Base-by-base conservation (phyloP, 2,113 vertebrate genomes). In the Melanotaenia duboulayi region DNA sequence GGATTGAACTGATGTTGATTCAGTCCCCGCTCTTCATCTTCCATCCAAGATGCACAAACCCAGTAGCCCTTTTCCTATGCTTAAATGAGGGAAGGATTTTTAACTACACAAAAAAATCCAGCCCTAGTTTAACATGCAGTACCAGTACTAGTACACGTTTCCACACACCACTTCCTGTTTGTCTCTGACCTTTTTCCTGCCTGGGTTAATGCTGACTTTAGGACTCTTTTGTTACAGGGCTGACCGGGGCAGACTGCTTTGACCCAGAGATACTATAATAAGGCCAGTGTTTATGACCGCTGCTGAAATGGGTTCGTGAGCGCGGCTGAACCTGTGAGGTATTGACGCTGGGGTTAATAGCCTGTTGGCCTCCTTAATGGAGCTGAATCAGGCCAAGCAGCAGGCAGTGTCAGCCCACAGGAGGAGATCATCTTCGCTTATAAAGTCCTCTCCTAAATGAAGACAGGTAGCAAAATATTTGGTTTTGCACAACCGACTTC, bases 321-420 rank as follows among this genome's bases (percentile, higher is more conserved):
- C 60, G 48, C n/a, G 49, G 78, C 87, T 87, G 84, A 88, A 89
- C 87, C 83, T 76, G 82, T 71, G 80, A 88, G 69, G 83, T 89
- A 89, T 91, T 89, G 90, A 92, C 75, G 76, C 24, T 2, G 79
- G 80, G 92, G 92, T 92, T 94, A 94, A 93, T 92, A 92, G 90
- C 78, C 90, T 90, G 84, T 91, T 92, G 91, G 78, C 91, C 87
- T 91, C 80, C 89, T 92, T 93, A 94, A 94, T 92, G 87, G 88
- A 85, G 82, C 87, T 77, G 83, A 83, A 86, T 88, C 80, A 82
- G 87, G 78, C 85, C 78, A 71, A 75, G 84, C 82, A 69, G 67
- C 84, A 78, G 78, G 57, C 66, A 37, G 62, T 54, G 75, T 83
- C 74, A 71, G 76, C 66, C 69, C 78, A 68, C 70, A 67, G 80